These are phyloP conservation scores for Callocephalon fimbriatum DNA, from an alignment of 2,113 vertebrate species.

Conservation along the genomic window DNA sequence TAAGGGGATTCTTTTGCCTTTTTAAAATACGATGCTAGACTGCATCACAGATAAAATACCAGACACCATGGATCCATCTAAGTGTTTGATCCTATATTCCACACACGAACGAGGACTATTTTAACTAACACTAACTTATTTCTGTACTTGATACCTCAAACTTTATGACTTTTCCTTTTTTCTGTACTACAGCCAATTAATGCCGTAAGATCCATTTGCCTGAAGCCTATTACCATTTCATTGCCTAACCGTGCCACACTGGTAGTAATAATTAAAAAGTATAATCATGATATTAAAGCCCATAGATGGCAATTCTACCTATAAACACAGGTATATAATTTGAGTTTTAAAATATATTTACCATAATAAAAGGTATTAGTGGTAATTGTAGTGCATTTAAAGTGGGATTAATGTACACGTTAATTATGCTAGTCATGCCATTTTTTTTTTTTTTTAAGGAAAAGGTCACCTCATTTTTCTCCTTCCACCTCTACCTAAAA, in stretches of 20 bases:
- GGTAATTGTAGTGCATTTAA: not conserved
- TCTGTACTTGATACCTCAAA: constrained; percentile 16
- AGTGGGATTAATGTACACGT: not conserved
- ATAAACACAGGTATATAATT: constrained; percentile 6
- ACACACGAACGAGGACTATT: not conserved
- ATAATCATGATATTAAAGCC: not conserved
- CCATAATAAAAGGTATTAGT: not conserved
- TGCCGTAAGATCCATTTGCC: not conserved
- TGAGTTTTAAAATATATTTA: constrained; percentile 37
- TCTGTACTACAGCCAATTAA: not conserved
- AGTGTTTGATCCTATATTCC: not conserved
- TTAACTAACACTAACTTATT: constrained; percentile 25
- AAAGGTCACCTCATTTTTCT: constrained; percentile 7
- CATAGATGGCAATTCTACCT: not conserved
- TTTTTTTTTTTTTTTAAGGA: not conserved
- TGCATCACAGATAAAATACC: not conserved
- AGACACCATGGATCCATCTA: not conserved
- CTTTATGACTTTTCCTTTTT: not conserved
- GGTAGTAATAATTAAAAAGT: constrained; percentile 12
- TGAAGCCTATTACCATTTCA: constrained; percentile 24
- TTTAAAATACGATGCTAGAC: not conserved
- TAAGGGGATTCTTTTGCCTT: not conserved
- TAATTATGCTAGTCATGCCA: not conserved
- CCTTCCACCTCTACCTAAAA: not conserved
- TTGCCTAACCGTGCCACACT: not conserved